Evolutionary conservation across 2,113 vertebrate genomes (phyloP), one percentile per base, ranked within the genome.

Genomic region (Antechinus flavipes): DNA sequence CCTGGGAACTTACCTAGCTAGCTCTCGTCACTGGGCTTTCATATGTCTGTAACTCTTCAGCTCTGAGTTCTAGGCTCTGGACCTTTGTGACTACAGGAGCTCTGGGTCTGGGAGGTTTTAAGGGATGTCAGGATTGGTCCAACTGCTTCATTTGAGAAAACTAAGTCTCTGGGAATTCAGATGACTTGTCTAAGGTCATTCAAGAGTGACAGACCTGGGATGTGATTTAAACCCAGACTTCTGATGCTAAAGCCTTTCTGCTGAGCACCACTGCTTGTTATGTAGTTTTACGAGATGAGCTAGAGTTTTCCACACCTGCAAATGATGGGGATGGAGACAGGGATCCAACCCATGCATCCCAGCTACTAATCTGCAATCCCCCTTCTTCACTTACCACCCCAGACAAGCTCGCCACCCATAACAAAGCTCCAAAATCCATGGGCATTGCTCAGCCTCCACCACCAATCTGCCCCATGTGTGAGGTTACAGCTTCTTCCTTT

Each of bases 131-230:
- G 4, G 50, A 54, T 11, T 46, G 53, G 10, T 1, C 27, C 35
- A 89, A 8, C 8, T 12, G 26, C 0, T 30, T 91, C n/a, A 90
- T 92, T 90, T 96, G 89, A 90, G 1, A 58, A 91, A 97, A 96
- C 5, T 26, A 14, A 95, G 22, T 8, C 8, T 35, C 0, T 22
- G 5, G 68, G 16, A 8, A 84, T 52, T n/a, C 53, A 91, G 89
- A 25, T 47, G 55, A 91, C 30, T 93, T 94, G 25, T 0, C 24
- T 68, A 35, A 92, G 24, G 0, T 53, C 61, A 47, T 55, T 50
- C 23, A 23, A 3, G 91, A 12, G 54, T 35, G 1, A 94, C 42
- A 90, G 42, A 94, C 2, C 35, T 46, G 10, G 30, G 2, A 46
- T 2, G 91, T 49, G 6, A 91, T 52, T 49, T 52, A 9, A 3